These are phyloP conservation scores for Odobenus rosmarus DNA, from an alignment of 2,113 vertebrate species.

Conservation along the genomic window DNA sequence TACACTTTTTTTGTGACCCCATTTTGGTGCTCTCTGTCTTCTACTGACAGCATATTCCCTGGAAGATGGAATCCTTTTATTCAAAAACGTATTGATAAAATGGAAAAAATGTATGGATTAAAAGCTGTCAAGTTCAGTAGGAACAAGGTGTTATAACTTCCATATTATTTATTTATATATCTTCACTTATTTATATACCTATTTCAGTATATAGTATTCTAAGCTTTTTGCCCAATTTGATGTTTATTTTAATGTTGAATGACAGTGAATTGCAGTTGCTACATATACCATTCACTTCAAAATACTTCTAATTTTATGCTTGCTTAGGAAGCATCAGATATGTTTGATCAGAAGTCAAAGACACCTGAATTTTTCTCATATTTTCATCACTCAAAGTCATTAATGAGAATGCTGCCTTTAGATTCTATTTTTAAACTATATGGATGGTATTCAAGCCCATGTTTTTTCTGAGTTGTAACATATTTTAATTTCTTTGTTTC, in stretches of 20 bases:
- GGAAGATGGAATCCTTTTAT: neutral
- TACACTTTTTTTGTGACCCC: neutral
- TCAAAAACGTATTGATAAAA: neutral
- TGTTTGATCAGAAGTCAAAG: slow-evolving; percentile 29
- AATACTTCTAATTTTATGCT: slow-evolving; percentile 25
- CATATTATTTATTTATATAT: too few species aligned
- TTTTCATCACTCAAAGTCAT: neutral
- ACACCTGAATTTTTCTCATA: slow-evolving; percentile 44
- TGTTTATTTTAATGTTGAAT: slow-evolving; percentile 12
- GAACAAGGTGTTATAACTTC: neutral
- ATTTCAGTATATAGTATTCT: neutral
- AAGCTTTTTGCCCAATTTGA: neutral
- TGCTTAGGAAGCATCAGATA: slow-evolving; percentile 15
- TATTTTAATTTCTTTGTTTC: neutral
- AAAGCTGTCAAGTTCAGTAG: neutral
- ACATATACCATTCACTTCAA: neutral
- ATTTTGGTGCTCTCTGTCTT: neutral
- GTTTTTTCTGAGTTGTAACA: neutral
- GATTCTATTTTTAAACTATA: neutral
- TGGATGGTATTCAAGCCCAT: neutral
- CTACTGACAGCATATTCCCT: neutral
- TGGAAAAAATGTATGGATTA: neutral
- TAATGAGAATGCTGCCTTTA: neutral
- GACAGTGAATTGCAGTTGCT: neutral
- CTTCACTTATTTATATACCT: neutral